Evolutionary conservation across 2,888 invertebrate genomes (phyloP), one percentile per base, ranked within the genome.

Genomic region (Globia sparganii): DNA sequence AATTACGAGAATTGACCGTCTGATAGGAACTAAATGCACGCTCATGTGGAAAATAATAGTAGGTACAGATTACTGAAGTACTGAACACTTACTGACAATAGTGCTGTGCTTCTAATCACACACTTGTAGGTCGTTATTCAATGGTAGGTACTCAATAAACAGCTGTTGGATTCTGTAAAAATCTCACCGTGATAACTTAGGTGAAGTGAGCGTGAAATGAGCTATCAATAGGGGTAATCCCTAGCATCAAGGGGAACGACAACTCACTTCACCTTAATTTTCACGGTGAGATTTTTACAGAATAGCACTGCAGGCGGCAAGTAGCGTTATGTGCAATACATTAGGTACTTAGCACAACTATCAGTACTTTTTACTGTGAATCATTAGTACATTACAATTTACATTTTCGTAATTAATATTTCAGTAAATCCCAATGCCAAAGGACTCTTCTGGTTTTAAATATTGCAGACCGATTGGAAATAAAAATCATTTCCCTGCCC

Each of bases 101-200:
- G 37, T 40, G 4, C 18, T 31, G 18, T 34, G 40, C 21, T 40
- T 49, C 40, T 49, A 78, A 78, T 68, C 49, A 59, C 21, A 40
- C n/a, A 69, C 40, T 59, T 59, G 37, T 61, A 34, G 34, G 13
- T 25, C 8, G 4, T 18, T 28, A 40, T 2, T 40, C 31, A 78
- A 53, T 31, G 15, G 8, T 31, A 76, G n/a, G 58, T 28, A 49
- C 40, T 69, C 40, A 8, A 40, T 76, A 31, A 58, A 49, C n/a
- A n/a, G n/a, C n/a, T n/a, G n/a, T n/a, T n/a, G n/a, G n/a, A n/a
- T n/a, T n/a, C n/a, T n/a, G n/a, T n/a, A n/a, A n/a, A n/a, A n/a
- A n/a, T n/a, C n/a, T n/a, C n/a, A n/a, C n/a, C n/a, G n/a, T n/a
- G n/a, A n/a, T n/a, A n/a, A n/a, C n/a, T n/a, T n/a, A n/a, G n/a